Evolutionary conservation across 2,888 invertebrate species (phyloP).

Genomic region (Drosophila subsilvestris): DNA sequence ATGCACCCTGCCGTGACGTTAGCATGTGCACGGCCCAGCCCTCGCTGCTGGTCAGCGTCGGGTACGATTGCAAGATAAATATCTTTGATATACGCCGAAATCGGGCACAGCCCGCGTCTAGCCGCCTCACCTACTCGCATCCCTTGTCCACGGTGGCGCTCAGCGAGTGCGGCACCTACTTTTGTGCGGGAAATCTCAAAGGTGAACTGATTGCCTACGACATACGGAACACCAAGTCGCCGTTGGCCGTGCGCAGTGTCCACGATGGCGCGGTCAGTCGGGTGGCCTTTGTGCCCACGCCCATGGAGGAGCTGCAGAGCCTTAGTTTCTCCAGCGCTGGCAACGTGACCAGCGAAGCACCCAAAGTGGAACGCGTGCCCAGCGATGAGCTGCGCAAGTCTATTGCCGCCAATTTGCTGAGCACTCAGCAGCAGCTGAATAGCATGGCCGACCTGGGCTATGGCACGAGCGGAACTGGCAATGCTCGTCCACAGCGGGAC

Average conservation of each 20-base stretch:
- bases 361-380: slow-evolving; percentile 37
- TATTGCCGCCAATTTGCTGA: slow-evolving; percentile 48
- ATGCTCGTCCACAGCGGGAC: slow-evolving; percentile 68
- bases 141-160: slow-evolving; percentile 81
- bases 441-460: slow-evolving; percentile 24
- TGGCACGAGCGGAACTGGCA: slow-evolving; percentile 36
- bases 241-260: slow-evolving; percentile 69
- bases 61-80: slow-evolving; percentile 83
- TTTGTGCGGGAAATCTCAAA: slow-evolving; percentile 83
- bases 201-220: slow-evolving; percentile 83
- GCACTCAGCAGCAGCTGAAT: slow-evolving; percentile 36
- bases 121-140: slow-evolving; percentile 69
- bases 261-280: slow-evolving; percentile 80
- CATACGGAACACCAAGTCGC: slow-evolving; percentile 78
- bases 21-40: slow-evolving; percentile 79
- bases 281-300: slow-evolving; percentile 79
- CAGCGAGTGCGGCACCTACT: slow-evolving; percentile 82
- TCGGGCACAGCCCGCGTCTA: slow-evolving; percentile 71
- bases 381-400: slow-evolving; percentile 69
- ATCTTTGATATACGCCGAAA: slow-evolving; percentile 82
- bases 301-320: slow-evolving; percentile 58
- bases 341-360: slow-evolving; percentile 39
- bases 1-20: slow-evolving; percentile 82
- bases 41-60: slow-evolving; percentile 81
- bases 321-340: slow-evolving; percentile 63